Base-by-base conservation (phyloP, 1,140 invertebrate species). In the Meloidogyne floridensis region DNA sequence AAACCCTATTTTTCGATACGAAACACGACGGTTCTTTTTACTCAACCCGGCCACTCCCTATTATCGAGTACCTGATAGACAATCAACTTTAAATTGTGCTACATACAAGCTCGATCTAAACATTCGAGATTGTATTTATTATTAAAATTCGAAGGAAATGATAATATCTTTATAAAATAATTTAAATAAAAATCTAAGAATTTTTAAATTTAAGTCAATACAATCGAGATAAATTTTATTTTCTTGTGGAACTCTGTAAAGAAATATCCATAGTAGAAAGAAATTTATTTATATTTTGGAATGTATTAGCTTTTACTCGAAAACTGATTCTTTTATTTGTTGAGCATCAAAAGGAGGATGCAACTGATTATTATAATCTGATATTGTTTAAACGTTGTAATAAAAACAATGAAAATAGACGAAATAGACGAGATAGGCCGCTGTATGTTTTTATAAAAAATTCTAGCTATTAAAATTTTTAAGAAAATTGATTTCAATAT, bases 281-380 rank as follows among this genome's bases (percentile, higher is more conserved):
- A 18, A 65, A 65, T 65, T 65, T n/a, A 65, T n/a, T 65, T 65
- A 65, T 65, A 65, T 65, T 65, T n/a, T 65, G 59, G 59, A n/a
- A 65, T 65, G 4, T 65, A 1, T 6, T 65, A 5, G 59, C 59
- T 65, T n/a, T 65, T 65, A 65, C 59, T n/a, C 15, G 59, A n/a
- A 65, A 65, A 65, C n/a, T 65, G n/a, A 65, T 65, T 65, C 15
- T 4, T n/a, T 15, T 7, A 65, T 65, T 65, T 65, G n/a, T 65
- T 65, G n/a, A 7, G 2, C n/a, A 13, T 6, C 59, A 47, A 47
- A 47, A 47, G 4, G 7, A 6, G 7, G 47, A 47, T 8, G 32
- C 32, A 47, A 8, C 32, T 32, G 32, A 65, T 13, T 65, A 65
- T 65, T 65, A 65, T 65, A n/a, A 65, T 65, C 0, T n/a, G 7